Base-by-base conservation (phyloP, 2,113 vertebrate species). In the Pangasianodon gigas region DNA sequence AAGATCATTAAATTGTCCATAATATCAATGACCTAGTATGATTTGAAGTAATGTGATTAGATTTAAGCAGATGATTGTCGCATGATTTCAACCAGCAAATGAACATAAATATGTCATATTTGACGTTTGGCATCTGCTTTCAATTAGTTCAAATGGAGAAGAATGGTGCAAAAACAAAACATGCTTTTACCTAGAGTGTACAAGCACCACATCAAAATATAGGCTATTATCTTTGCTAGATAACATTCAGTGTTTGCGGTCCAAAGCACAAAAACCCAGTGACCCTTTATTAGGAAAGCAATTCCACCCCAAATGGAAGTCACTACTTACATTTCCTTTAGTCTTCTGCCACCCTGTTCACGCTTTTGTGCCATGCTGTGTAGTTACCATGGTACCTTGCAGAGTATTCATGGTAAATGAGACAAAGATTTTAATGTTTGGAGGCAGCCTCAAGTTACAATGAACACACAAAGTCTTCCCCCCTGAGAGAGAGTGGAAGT, bases 371-470 rank as follows among this genome's bases (percentile, higher is more conserved):
- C 91, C 85, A 67, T 87, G 37, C 90, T 69, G 88, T 89, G 83
- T 19, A 11, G 95, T 96, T 95, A 90, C 94, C 93, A 96, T 95
- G 94, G 95, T 91, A 87, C 85, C 92, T 88, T 86, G 87, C 62
- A 44, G 91, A 91, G 92, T 93, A 95, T 95, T 95, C 94, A 92
- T 92, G 91, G 88, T 85, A 92, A 89, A 91, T 92, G 90, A 93
- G 93, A 96, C 95, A 96, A 96, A 95, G 93, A 91, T 93, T 89
- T 93, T 93, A 93, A 95, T 93, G 95, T 94, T 86, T 46, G 79
- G 88, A 86, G 88, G 84, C 41, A 82, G 92, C 92, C 90, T 96
- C 92, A 81, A 92, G 93, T 96, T 96, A 95, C 96, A 95, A 90
- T 85, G 87, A 93, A 92, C 92, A 94, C 92, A 91, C 92, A 93